phyloP scores from a whole-genome alignment of 2,888 invertebrate genomes.

The Dicyrtoma fusca region DNA sequence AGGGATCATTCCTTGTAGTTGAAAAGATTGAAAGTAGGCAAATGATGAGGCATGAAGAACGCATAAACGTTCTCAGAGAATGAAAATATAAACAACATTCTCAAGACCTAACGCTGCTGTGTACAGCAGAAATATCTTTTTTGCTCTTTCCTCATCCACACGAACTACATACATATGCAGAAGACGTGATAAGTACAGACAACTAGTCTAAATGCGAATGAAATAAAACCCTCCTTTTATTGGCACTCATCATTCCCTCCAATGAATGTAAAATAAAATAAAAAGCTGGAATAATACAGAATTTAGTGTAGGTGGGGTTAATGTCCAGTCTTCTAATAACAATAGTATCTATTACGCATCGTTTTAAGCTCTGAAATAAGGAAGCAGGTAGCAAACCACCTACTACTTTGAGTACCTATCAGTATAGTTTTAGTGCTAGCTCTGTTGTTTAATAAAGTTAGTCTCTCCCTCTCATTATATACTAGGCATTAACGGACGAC shows the following conservation, averaged over 20 bases:
- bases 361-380: too few relatives aligned
- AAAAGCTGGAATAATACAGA: neutral
- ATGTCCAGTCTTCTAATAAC: neutral
- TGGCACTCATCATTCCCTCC: slow-evolving; percentile 11
- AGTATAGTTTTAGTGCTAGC: too few relatives aligned
- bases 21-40: slow-evolving; percentile 2
- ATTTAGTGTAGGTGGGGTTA: slow-evolving; percentile 5
- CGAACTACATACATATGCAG: too few relatives aligned
- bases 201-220: slow-evolving; percentile 1
- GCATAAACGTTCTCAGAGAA: neutral
- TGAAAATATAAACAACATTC: slow-evolving; percentile 32
- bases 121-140: slow-evolving; percentile 1
- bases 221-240: slow-evolving; percentile 16
- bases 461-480: too few relatives aligned
- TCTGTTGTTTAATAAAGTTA: too few relatives aligned
- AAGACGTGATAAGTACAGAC: neutral
- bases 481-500: too few relatives aligned
- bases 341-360: too few relatives aligned
- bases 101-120: neutral
- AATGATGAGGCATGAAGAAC: slow-evolving; percentile 17
- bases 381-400: too few relatives aligned
- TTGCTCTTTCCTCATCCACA: neutral
- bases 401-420: too few relatives aligned
- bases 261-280: neutral
- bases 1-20: neutral